These are phyloP conservation scores for Pangasius macronema DNA, from an alignment of 2,797 vertebrate species.

Conservation along the genomic window DNA sequence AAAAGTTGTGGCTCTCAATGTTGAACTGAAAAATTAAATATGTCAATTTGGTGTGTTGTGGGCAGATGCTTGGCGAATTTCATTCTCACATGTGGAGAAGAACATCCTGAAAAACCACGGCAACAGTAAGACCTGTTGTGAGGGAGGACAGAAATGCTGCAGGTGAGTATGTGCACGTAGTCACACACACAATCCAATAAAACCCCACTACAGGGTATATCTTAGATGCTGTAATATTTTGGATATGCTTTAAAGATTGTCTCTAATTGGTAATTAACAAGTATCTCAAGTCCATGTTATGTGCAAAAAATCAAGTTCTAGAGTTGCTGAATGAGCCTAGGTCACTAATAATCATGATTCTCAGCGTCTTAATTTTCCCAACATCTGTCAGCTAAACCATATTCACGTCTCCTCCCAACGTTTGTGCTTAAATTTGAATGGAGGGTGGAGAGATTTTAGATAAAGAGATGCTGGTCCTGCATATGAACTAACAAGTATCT, in stretches of 20 bases:
- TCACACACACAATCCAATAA: not conserved
- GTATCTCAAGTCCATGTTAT: not conserved
- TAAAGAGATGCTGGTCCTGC: too few species aligned
- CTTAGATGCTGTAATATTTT: not conserved
- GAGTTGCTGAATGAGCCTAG: not conserved
- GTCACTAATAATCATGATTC: not conserved
- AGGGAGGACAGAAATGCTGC: conserved; percentile 74
- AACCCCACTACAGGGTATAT: not conserved
- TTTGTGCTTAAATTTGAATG: not conserved
- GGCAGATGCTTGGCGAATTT: conserved; percentile 76
- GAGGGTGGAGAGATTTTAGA: too few species aligned
- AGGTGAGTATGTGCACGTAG: conserved; percentile 62
- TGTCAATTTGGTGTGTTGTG: conserved; percentile 3
- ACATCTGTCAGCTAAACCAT: not conserved
- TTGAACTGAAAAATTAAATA: not conserved
- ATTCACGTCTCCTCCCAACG: not conserved
- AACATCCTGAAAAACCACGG: conserved; percentile 78
- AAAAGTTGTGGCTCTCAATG: not conserved
- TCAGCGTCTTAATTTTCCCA: not conserved
- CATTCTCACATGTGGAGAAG: conserved; percentile 81
- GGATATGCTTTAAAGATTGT: not conserved
- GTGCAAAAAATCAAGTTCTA: not conserved
- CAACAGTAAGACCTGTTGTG: conserved; percentile 77
- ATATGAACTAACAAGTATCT: too few species aligned
- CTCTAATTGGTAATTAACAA: not conserved